Percentiles rank a stretch among this genome's conserved stretches.
Evolutionary conservation across 2,113 vertebrate genomes (phyloP).

Genomic region (Nestor notabilis): DNA sequence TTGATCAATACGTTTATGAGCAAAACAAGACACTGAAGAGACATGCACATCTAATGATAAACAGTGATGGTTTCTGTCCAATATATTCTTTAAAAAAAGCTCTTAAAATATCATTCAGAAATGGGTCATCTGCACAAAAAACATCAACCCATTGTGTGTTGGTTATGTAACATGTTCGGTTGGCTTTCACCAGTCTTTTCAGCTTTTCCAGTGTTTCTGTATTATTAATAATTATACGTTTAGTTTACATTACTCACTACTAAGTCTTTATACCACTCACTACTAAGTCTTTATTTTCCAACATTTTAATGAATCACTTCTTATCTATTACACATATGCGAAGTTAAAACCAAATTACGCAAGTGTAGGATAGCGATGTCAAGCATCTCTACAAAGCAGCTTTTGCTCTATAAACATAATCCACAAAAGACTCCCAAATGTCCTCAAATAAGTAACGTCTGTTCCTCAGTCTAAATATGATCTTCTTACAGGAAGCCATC

Average conservation of each 20-base stretch:
- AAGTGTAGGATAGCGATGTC: not conserved
- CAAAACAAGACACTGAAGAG: not conserved
- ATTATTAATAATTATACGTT: not conserved
- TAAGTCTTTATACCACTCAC: not conserved
- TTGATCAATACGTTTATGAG: not conserved
- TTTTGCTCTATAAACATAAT: not conserved
- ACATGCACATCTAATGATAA: not conserved
- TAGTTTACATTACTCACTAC: not conserved
- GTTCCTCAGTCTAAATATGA: slow-evolving; percentile 31
- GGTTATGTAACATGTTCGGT: not conserved
- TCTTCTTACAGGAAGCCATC: slow-evolving; percentile 40
- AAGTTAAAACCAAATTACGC: not conserved
- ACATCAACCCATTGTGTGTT: not conserved
- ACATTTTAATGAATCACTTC: not conserved
- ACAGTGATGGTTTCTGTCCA: not conserved
- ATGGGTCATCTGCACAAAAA: not conserved
- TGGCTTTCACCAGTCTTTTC: not conserved
- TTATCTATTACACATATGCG: not conserved
- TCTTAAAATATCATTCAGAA: not conserved
- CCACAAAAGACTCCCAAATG: slow-evolving; percentile 21
- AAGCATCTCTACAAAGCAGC: not conserved
- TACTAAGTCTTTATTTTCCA: not conserved
- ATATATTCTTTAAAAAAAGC: not conserved
- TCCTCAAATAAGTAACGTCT: slow-evolving; percentile 43
- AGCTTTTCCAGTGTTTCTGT: not conserved